These are phyloP conservation scores for Tyrannus savana DNA, from an alignment of 2,113 vertebrate genomes.

Conservation along the genomic window DNA sequence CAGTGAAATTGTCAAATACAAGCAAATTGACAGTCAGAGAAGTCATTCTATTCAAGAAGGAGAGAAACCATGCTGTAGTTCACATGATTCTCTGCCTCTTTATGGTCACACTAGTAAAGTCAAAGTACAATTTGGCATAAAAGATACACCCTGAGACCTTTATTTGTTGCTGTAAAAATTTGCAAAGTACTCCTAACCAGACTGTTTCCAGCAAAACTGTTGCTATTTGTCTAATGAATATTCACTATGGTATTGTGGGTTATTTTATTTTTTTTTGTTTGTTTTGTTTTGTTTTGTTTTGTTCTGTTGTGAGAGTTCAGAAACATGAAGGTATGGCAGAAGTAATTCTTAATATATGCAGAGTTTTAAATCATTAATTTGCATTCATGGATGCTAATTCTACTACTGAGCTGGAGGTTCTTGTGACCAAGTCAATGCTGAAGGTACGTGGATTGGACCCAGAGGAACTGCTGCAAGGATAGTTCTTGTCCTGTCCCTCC, in stretches of 20 bases:
- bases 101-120: slow-evolving; percentile 17
- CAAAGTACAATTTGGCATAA: slow-evolving; percentile 35
- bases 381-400: background rate
- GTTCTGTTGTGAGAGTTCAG: background rate
- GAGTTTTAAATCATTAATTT: background rate
- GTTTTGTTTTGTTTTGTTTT: background rate
- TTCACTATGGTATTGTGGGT: background rate
- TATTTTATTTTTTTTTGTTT: background rate
- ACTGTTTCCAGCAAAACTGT: background rate
- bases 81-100: background rate
- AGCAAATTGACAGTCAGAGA: slow-evolving; percentile 26
- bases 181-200: background rate
- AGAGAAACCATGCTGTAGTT: slow-evolving; percentile 13
- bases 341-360: background rate
- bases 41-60: background rate
- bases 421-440: background rate
- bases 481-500: background rate
- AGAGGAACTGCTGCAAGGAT: background rate
- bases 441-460: too few relatives aligned
- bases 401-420: background rate
- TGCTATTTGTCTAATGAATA: background rate
- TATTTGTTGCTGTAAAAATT: slow-evolving; percentile 1
- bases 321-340: background rate
- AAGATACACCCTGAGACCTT: background rate
- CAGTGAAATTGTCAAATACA: background rate